These are phyloP conservation scores for Hormaphis cornu DNA, from an alignment of 1,140 invertebrate genomes.

Conservation along the genomic window DNA sequence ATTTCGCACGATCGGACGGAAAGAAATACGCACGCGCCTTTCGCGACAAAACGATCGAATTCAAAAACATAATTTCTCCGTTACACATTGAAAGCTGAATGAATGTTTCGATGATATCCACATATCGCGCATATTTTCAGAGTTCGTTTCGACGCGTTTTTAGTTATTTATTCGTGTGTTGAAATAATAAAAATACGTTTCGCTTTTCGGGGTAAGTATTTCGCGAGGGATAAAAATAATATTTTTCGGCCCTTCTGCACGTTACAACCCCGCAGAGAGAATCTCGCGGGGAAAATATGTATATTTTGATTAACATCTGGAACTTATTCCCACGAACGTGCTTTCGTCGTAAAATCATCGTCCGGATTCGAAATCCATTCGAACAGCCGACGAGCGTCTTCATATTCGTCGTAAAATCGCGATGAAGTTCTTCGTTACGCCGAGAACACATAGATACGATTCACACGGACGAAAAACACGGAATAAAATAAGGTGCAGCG, in stretches of 20 bases:
- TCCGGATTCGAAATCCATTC: constrained; percentile 5
- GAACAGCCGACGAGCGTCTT: too few relatives aligned
- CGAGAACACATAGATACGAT: too few relatives aligned
- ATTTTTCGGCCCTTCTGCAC: constrained; percentile 6
- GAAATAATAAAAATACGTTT: not conserved
- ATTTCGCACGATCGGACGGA: too few relatives aligned
- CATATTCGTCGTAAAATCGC: too few relatives aligned
- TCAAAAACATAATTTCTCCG: too few relatives aligned
- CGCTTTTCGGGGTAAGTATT: not conserved
- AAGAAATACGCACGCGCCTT: too few relatives aligned
- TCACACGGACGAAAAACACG: too few relatives aligned
- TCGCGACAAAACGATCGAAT: too few relatives aligned
- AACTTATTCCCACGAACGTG: constrained; percentile 11
- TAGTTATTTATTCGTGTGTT: not conserved
- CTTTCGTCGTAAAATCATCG: constrained; percentile 1
- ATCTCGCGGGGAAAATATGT: not conserved
- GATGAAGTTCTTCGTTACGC: not conserved
- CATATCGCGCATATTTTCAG: too few relatives aligned
- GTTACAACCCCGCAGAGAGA: not conserved
- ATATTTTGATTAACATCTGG: constrained; percentile 21
- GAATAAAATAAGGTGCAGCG: too few relatives aligned
- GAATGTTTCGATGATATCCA: too few relatives aligned
- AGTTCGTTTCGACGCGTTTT: not conserved
- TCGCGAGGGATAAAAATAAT: not conserved
- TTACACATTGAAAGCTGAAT: too few relatives aligned